Conservation (phyloP, 2,797 vertebrate genomes). For the Petrocephalus schoutedeni region DNA sequence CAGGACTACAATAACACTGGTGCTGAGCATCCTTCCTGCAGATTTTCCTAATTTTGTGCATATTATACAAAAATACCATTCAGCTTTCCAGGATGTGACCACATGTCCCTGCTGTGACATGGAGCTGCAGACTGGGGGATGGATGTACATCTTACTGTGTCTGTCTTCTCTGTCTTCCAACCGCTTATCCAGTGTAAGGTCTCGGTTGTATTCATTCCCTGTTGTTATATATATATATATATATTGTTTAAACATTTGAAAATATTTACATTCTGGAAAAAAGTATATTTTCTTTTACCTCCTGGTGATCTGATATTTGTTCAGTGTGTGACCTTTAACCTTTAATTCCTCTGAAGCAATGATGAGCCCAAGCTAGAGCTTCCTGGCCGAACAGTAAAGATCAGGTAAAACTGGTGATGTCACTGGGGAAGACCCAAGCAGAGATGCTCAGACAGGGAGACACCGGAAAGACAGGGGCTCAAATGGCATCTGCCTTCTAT, state of each 20-base stretch:
- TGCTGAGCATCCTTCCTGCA: neutral
- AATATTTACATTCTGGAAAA: slow-evolving; percentile 5
- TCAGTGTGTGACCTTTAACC: neutral
- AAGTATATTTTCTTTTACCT: neutral
- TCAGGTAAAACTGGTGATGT: neutral
- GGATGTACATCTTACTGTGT: neutral
- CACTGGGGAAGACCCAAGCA: neutral
- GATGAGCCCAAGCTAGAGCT: neutral
- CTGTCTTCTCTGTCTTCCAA: neutral
- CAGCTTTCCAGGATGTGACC: neutral
- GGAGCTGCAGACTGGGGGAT: neutral
- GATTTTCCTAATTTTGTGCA: neutral
- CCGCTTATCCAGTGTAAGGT: neutral
- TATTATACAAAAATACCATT: neutral
- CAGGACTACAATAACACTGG: neutral
- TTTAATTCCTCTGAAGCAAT: neutral
- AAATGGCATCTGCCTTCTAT: neutral
- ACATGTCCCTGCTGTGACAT: neutral
- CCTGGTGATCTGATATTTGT: neutral
- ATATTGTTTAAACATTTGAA: neutral
- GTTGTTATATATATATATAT: neutral
- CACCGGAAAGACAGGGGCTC: neutral
- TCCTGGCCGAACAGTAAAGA: neutral
- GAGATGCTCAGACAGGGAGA: neutral
- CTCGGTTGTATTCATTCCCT: neutral